Conservation (phyloP, 2,113 vertebrate genomes). For the Sigmodon hispidus region DNA sequence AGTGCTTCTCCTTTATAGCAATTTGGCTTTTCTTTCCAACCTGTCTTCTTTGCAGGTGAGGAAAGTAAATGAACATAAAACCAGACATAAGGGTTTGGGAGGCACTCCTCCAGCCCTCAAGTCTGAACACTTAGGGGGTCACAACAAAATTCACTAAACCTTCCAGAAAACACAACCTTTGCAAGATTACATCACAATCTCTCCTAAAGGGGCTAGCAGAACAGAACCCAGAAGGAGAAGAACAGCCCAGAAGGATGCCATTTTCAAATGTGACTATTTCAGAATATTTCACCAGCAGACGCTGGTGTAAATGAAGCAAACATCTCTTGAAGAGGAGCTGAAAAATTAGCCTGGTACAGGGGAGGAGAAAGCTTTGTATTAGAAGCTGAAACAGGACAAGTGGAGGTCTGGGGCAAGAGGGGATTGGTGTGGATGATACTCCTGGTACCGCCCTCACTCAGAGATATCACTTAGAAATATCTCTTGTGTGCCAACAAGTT, state of each 20-base stretch:
- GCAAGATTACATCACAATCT: conserved; percentile 46
- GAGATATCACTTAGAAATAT: background rate
- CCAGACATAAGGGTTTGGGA: background rate
- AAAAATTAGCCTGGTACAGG: conserved; percentile 66
- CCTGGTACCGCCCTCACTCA: too few species aligned
- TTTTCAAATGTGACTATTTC: background rate
- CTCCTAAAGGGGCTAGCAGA: background rate
- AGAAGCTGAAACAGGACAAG: background rate
- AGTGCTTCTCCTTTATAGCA: background rate
- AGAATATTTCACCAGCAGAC: conserved; percentile 64
- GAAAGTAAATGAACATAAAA: background rate
- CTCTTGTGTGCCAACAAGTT: background rate
- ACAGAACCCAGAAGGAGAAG: background rate
- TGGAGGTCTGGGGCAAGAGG: background rate
- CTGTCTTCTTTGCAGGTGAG: background rate
- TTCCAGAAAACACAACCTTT: conserved; percentile 41
- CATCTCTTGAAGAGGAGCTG: conserved; percentile 69
- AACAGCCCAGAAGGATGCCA: background rate
- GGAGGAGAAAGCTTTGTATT: background rate
- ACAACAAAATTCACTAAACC: background rate
- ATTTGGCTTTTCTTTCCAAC: background rate
- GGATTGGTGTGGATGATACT: background rate
- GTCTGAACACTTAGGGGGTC: background rate
- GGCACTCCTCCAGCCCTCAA: background rate
- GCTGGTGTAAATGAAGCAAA: conserved; percentile 69